Base-by-base conservation (phyloP, 2,113 vertebrate species). In the Phalacrocorax pelagicus region DNA sequence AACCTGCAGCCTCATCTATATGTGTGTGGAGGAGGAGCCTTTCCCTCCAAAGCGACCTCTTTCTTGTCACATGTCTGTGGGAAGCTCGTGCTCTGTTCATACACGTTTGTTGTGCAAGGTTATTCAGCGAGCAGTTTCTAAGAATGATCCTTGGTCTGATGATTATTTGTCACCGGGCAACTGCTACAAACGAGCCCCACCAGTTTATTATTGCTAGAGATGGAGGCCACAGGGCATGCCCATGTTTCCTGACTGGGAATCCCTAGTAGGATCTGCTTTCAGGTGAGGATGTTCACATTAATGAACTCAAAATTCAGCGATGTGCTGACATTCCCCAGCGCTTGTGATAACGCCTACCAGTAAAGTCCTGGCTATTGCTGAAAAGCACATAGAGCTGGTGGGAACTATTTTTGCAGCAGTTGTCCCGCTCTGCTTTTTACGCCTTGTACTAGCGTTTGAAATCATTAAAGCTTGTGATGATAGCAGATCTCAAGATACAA, bases 401-500 rank as follows among this genome's bases (percentile, higher is more conserved):
- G 46, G 51, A 86, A 44, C 51, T 36, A 27, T 79, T 81, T 75
- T 52, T 82, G 66, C 77, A 87, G 81, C 49, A 71, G 47, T 71
- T 67, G 55, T 75, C 81, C 63, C 17, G n/a, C 88, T 88, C 57
- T 82, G 74, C 24, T 87, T 57, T 91, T 95, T 95, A 47, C 3
- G 9, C 57, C 72, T 80, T 49, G 47, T 62, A 27, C 54, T 11
- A 61, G 58, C 3, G 55, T 78, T 67, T 73, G 84, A 65, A 86
- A 47, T 74, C 59, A 36, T 59, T 51, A 79, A 77, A 40, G 61
- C 84, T 91, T 94, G 88, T 91, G 74, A 65, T 90, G 92, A 86
- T 81, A 71, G 88, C 59, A 79, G 74, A 88, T 96, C 95, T 93
- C 62, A 81, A 89, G 78, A 92, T 49, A 71, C 72, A 96, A 93